Percentiles rank a stretch among this genome's conserved stretches.
These are phyloP conservation scores for Columbina picui DNA, from an alignment of 2,113 vertebrate species.

Conservation along the genomic window DNA sequence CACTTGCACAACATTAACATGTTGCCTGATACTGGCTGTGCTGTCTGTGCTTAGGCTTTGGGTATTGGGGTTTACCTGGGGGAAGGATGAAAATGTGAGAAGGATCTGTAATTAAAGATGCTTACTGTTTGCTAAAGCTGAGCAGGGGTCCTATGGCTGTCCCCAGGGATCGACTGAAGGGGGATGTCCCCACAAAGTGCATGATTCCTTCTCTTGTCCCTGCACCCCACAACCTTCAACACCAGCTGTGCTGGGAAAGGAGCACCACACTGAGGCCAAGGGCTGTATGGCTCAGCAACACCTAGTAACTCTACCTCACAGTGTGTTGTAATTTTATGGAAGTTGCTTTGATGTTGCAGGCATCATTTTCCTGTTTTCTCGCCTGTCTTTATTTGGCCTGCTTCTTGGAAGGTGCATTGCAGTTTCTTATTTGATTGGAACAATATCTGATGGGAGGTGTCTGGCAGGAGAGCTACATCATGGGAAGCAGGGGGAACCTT, in stretches of 20 bases:
- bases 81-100: not conserved
- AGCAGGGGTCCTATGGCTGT: not conserved
- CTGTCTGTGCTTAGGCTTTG: not conserved
- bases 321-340: not conserved
- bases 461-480: not conserved
- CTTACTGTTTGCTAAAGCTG: not conserved
- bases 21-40: no score
- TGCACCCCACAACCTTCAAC: not conserved
- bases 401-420: not conserved
- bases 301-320: not conserved
- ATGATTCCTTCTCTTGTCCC: not conserved
- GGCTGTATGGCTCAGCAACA: not conserved
- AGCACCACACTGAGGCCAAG: not conserved
- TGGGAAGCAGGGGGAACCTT: not conserved
- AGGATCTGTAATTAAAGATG: not conserved
- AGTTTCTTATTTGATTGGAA: not conserved
- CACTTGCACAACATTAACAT: fast-evolving
- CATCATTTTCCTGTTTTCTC: not conserved
- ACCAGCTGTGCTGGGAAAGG: not conserved
- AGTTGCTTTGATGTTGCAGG: not conserved
- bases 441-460: not conserved
- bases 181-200: not conserved
- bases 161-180: fast-evolving
- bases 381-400: not conserved
- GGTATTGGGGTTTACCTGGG: not conserved